A percentile compares a stretch with the other conserved stretches of the same genome.
These are phyloP conservation scores for Nemapogon koenigi DNA, from an alignment of 2,888 invertebrate species.

Conservation along the genomic window DNA sequence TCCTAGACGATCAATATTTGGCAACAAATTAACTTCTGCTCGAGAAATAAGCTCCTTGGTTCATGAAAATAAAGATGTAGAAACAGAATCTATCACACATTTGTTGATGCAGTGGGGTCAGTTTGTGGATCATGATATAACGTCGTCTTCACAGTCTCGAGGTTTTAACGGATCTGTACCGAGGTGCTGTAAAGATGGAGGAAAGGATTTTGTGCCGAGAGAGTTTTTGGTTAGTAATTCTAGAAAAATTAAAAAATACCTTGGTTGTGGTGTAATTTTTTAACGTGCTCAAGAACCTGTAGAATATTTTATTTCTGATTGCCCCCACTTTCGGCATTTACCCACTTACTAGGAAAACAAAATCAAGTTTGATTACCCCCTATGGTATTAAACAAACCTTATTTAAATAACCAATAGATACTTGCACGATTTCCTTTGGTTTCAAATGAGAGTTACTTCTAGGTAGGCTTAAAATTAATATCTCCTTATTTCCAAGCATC, in stretches of 20 bases:
- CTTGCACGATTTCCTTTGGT: no score
- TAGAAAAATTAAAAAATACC: no score
- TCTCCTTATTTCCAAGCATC: constrained; percentile 76
- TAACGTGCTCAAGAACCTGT: no score
- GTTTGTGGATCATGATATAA: constrained; percentile 88
- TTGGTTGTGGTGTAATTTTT: no score
- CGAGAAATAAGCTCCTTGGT: constrained; percentile 73
- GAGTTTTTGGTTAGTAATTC: constrained; percentile 64
- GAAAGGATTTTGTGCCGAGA: constrained; percentile 64
- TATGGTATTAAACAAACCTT: no score
- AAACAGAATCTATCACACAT: constrained; percentile 72
- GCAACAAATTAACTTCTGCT: constrained; percentile 74
- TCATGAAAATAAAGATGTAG: constrained; percentile 68
- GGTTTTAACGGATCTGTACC: constrained; percentile 83
- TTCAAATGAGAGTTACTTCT: no score
- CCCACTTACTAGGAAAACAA: no score
- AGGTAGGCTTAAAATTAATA: no score
- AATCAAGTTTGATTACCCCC: no score
- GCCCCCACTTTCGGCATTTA: no score
- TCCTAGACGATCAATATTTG: constrained; percentile 64
- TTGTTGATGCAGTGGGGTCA: constrained; percentile 94
- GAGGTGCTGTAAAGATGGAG: constrained; percentile 73
- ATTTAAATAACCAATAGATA: no score
- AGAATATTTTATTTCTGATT: no score
- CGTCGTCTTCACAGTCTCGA: constrained; percentile 76